A percentile compares a stretch with the other conserved stretches of the same genome.
Conservation (phyloP, 1,140 invertebrate genomes). For the Rhagoletis zephyria region DNA sequence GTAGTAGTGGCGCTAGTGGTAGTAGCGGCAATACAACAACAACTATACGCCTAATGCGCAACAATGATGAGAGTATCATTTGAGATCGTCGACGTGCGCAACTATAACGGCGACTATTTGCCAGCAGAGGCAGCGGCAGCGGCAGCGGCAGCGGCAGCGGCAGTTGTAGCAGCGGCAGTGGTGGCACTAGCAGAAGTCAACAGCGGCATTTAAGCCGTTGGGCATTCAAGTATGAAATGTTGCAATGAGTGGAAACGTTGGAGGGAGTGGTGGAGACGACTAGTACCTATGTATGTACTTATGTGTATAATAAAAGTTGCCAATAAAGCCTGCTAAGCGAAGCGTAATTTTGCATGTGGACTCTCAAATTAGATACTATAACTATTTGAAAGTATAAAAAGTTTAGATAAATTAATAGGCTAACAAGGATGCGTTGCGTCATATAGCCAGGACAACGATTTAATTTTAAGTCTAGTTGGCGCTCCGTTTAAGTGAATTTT, state of each 20-base stretch:
- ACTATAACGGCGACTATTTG: neutral
- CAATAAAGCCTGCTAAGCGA: conserved; percentile 15
- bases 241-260: neutral
- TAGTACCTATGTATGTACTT: neutral
- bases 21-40: conserved; percentile 65
- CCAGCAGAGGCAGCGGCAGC: neutral
- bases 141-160: neutral
- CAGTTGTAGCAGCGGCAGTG: neutral
- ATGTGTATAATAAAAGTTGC: neutral
- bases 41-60: conserved; percentile 68
- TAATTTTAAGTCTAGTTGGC: neutral
- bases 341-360: neutral
- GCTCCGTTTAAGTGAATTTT: neutral
- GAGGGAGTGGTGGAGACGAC: neutral
- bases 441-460: neutral
- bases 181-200: neutral
- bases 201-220: conserved; percentile 13
- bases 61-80: conserved; percentile 72
- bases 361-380: neutral
- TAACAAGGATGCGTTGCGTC: neutral
- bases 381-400: neutral
- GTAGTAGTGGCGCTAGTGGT: conserved; percentile 51
- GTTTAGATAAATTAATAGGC: neutral
- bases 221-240: conserved; percentile 39
- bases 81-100: conserved; percentile 60